phyloP scores from a whole-genome alignment of 2,797 vertebrate genomes.

The Crocodylus rhombifer region DNA sequence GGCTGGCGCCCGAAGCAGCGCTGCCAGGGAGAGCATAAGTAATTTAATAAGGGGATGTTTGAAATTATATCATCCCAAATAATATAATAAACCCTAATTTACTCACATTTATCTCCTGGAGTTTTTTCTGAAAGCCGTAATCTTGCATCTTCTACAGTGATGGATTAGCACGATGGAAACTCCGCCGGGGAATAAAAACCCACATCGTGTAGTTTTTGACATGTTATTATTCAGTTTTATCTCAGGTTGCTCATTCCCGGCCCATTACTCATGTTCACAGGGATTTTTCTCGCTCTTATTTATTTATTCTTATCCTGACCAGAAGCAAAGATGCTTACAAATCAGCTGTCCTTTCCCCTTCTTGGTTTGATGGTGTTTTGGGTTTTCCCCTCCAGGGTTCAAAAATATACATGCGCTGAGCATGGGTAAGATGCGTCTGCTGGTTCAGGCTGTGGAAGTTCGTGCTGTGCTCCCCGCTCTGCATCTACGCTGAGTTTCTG shows the following conservation, averaged over 20 bases:
- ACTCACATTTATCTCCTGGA: constrained; percentile 84
- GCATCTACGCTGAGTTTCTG: not conserved
- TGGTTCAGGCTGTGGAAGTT: not conserved
- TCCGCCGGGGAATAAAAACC: constrained; percentile 86
- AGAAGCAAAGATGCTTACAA: constrained; percentile 26
- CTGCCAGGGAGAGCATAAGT: constrained; percentile 53
- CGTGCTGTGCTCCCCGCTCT: not conserved
- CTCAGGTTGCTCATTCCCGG: constrained; percentile 80
- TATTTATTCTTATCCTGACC: constrained; percentile 48
- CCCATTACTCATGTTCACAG: constrained; percentile 83
- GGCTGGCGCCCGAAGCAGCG: not conserved
- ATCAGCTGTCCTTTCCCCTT: not conserved
- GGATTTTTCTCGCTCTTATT: constrained; percentile 65
- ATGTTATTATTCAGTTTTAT: constrained; percentile 87
- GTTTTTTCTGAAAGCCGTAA: constrained; percentile 80
- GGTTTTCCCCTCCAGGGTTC: not conserved
- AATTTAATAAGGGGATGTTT: constrained; percentile 80
- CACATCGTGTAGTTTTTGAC: constrained; percentile 85
- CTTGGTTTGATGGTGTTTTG: rapidly evolving
- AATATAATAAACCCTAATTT: constrained; percentile 87
- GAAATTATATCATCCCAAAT: constrained; percentile 80
- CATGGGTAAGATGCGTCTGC: not conserved
- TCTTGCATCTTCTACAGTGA: constrained; percentile 84
- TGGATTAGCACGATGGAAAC: constrained; percentile 84
- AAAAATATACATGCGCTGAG: not conserved